Conservation (phyloP, 2,888 invertebrate genomes). For the Lasioglossum pauxillum region DNA sequence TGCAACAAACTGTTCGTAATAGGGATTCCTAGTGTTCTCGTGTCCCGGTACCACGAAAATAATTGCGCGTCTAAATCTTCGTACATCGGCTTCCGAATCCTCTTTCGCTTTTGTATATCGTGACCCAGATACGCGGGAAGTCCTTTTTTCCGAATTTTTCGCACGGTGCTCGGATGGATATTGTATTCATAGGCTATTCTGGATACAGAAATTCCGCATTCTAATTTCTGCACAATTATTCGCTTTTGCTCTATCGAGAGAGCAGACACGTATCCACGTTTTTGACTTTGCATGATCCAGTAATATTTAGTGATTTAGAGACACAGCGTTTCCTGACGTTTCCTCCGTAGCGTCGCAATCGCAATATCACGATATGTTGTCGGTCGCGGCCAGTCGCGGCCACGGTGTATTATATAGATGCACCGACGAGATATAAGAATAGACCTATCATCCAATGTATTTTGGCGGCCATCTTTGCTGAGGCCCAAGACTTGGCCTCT, state of each 20-base stretch:
- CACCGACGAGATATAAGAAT: too few species aligned
- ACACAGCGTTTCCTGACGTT: neutral
- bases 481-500: too few species aligned
- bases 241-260: slow-evolving; percentile 11
- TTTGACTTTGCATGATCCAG: neutral
- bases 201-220: neutral
- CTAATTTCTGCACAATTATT: neutral
- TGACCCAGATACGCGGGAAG: neutral
- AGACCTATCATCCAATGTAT: too few species aligned
- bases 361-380: too few species aligned
- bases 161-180: slow-evolving; percentile 7
- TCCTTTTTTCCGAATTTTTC: neutral
- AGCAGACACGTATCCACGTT: slow-evolving; percentile 2
- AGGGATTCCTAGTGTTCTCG: neutral
- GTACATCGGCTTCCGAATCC: neutral
- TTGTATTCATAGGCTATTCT: slow-evolving; percentile 1
- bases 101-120: neutral
- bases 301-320: too few species aligned
- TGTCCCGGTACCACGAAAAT: neutral
- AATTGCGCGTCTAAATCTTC: neutral
- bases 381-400: too few species aligned
- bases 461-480: too few species aligned
- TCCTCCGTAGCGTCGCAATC: slow-evolving; percentile 1
- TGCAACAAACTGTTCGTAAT: neutral
- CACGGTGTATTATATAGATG: too few species aligned